A percentile compares a stretch with the other conserved stretches of the same genome.
Evolutionary conservation across 2,797 vertebrate species (phyloP).

Genomic region (Microchirus variegatus): DNA sequence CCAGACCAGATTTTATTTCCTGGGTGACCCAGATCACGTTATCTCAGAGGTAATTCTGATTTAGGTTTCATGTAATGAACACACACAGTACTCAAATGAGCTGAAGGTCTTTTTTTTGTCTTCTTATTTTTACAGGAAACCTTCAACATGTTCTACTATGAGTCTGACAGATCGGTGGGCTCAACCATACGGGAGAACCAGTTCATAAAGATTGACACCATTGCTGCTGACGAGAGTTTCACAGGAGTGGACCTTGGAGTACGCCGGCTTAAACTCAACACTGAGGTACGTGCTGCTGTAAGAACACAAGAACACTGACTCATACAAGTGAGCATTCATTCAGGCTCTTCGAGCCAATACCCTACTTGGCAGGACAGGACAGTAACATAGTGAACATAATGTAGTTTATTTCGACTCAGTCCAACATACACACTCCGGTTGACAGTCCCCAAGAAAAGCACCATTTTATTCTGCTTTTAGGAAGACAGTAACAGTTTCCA

Average conservation of each 20-base stretch:
- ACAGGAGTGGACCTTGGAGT: slow-evolving; percentile 94
- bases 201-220: slow-evolving; percentile 96
- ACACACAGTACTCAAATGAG: not conserved
- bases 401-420: too few species aligned
- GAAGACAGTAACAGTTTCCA: too few species aligned
- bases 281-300: slow-evolving; percentile 74
- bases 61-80: too few species aligned
- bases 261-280: slow-evolving; percentile 93
- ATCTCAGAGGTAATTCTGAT: too few species aligned
- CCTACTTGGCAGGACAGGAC: not conserved
- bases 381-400: too few species aligned
- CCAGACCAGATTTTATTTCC: too few species aligned
- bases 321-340: slow-evolving; percentile 6
- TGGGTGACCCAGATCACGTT: too few species aligned
- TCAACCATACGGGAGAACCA: slow-evolving; percentile 88
- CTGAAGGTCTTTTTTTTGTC: not conserved
- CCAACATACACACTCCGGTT: too few species aligned
- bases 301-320: not conserved
- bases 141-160: slow-evolving; percentile 96
- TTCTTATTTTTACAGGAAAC: slow-evolving; percentile 81
- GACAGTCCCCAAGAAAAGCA: too few species aligned
- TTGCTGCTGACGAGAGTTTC: slow-evolving; percentile 97
- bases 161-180: slow-evolving; percentile 91
- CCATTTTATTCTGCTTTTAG: too few species aligned
- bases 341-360: slow-evolving; percentile 3